Conservation (phyloP, 2,888 invertebrate genomes). For the Thereva unica region DNA sequence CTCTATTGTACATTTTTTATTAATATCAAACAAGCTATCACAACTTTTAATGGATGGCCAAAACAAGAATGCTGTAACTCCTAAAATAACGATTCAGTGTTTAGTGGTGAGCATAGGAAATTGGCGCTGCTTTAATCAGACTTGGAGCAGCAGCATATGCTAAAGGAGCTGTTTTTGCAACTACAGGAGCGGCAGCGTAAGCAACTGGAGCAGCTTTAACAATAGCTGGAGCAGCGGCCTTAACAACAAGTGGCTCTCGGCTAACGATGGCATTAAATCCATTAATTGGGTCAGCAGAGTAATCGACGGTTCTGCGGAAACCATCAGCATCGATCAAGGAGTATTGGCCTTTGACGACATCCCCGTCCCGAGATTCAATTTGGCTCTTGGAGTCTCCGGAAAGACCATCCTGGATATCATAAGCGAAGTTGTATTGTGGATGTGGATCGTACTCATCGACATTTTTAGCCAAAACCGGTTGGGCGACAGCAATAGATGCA, state of each 20-base stretch:
- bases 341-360: slow-evolving; percentile 58
- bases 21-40: no score
- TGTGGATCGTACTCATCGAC: slow-evolving; percentile 55
- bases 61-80: no score
- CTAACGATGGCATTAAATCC: slow-evolving; percentile 58
- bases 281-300: slow-evolving; percentile 56
- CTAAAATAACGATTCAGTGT: background rate
- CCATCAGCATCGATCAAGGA: slow-evolving; percentile 58
- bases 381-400: slow-evolving; percentile 58
- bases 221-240: background rate
- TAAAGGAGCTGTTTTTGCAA: background rate
- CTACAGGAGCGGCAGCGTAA: background rate
- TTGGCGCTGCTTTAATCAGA: background rate
- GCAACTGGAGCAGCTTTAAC: background rate
- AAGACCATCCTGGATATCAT: slow-evolving; percentile 57
- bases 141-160: background rate
- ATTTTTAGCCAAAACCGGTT: slow-evolving; percentile 46
- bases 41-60: no score
- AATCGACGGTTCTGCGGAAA: slow-evolving; percentile 56
- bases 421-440: slow-evolving; percentile 57
- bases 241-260: slow-evolving; percentile 42
- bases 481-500: slow-evolving; percentile 43
- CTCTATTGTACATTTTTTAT: no score
- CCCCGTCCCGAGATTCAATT: slow-evolving; percentile 57
- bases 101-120: background rate